Evolutionary conservation across 2,113 vertebrate species (phyloP).

Genomic region (Phalacrocorax pelagicus): DNA sequence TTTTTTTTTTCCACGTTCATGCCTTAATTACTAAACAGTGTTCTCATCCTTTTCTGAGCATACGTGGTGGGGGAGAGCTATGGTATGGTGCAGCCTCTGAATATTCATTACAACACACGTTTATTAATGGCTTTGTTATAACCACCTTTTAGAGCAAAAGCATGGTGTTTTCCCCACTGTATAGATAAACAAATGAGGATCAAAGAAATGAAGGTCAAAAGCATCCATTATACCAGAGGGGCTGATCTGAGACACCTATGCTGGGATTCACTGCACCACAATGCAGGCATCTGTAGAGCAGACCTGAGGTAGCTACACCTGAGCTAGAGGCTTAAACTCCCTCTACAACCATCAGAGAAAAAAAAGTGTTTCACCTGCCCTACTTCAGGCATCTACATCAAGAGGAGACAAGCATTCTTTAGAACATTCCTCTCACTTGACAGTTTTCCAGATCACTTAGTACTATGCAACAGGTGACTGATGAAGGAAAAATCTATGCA

Average conservation of each 20-base stretch:
- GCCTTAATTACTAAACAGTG: neutral
- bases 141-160: neutral
- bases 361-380: neutral
- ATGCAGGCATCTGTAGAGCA: neutral
- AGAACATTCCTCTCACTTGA: neutral
- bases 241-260: rapidly evolving
- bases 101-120: neutral
- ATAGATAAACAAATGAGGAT: neutral
- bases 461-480: neutral
- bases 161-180: neutral
- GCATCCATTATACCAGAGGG: neutral
- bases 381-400: neutral
- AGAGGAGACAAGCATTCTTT: neutral
- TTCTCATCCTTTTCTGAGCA: neutral
- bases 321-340: neutral
- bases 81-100: neutral
- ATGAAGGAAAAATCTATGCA: neutral
- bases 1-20: neutral
- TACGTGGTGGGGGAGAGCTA: neutral
- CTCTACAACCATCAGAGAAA: neutral
- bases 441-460: neutral
- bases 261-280: neutral
- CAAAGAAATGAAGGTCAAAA: neutral
- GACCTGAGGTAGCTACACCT: neutral
- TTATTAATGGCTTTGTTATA: neutral